Evolutionary conservation across 1,140 invertebrate genomes (phyloP).

Genomic region (Brevipalpus yothersi): DNA sequence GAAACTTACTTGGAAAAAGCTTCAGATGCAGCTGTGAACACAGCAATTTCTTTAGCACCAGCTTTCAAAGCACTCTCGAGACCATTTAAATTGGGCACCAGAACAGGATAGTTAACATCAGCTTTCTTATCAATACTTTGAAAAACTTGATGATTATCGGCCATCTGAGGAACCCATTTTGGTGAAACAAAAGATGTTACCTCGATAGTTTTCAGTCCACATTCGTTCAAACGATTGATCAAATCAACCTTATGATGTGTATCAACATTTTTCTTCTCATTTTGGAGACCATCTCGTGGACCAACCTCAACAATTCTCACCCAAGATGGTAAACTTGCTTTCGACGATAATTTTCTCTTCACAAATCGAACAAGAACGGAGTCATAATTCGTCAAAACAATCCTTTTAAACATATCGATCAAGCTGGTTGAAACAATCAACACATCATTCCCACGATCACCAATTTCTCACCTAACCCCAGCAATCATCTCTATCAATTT

Average conservation of each 20-base stretch:
- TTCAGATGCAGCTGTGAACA: conserved; percentile 84
- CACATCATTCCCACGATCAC: too few species aligned
- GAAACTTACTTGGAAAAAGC: conserved; percentile 23
- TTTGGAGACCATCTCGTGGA: conserved; percentile 87
- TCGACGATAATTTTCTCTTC: conserved; percentile 10
- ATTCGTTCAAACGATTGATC: conserved; percentile 55
- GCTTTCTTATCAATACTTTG: conserved; percentile 29
- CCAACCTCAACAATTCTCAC: conserved; percentile 88
- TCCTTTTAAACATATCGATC: too few species aligned
- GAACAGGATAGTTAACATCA: conserved; percentile 58
- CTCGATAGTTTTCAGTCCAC: conserved; percentile 71
- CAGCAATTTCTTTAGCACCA: conserved; percentile 65
- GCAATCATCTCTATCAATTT: too few species aligned
- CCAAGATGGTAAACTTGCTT: conserved; percentile 10
- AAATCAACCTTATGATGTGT: conserved; percentile 66
- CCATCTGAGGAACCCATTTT: conserved; percentile 91
- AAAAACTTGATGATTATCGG: conserved; percentile 55
- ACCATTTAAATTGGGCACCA: conserved; percentile 87
- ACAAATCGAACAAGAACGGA: not conserved
- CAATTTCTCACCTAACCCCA: too few species aligned
- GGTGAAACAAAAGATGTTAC: conserved; percentile 90
- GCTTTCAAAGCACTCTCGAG: conserved; percentile 16
- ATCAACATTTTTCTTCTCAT: conserved; percentile 61
- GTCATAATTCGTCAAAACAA: too few species aligned
- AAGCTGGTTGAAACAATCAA: too few species aligned